Evolutionary conservation across 2,888 invertebrate genomes (phyloP).

Genomic region (Pyrrhosoma nymphula): DNA sequence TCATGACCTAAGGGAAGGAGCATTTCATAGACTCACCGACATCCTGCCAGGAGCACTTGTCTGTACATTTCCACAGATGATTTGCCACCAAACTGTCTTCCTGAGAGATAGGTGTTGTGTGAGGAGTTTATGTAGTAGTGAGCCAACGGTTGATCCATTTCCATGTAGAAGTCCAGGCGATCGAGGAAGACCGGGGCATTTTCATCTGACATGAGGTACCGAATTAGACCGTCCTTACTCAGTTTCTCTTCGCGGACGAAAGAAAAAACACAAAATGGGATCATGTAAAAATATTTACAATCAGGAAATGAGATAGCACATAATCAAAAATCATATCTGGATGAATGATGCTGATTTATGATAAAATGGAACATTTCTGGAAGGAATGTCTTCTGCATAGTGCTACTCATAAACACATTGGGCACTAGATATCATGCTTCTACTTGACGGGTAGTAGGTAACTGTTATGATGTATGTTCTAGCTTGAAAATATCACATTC

Average conservation of each 20-base stretch:
- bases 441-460: too few relatives aligned
- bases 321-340: constrained; percentile 12
- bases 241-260: constrained; percentile 83
- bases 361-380: too few relatives aligned
- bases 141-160: constrained; percentile 98
- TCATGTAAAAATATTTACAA: constrained; percentile 46
- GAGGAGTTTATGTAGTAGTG: constrained; percentile 99
- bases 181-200: constrained; percentile 99
- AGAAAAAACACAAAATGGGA: neutral
- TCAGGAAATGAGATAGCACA: too few relatives aligned
- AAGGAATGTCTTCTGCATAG: too few relatives aligned
- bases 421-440: too few relatives aligned
- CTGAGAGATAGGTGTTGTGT: constrained; percentile 96
- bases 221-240: constrained; percentile 96
- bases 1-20: too few relatives aligned
- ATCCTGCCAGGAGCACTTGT: constrained; percentile 97
- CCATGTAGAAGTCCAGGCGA: constrained; percentile 97
- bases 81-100: constrained; percentile 98
- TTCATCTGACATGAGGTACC: constrained; percentile 99
- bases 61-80: constrained; percentile 99
- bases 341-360: too few relatives aligned
- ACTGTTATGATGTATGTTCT: too few relatives aligned
- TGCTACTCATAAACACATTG: too few relatives aligned
- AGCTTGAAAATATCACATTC: too few relatives aligned
- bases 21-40: constrained; percentile 83